phyloP scores from a whole-genome alignment of 2,797 vertebrate genomes.

The Liasis olivaceus region DNA sequence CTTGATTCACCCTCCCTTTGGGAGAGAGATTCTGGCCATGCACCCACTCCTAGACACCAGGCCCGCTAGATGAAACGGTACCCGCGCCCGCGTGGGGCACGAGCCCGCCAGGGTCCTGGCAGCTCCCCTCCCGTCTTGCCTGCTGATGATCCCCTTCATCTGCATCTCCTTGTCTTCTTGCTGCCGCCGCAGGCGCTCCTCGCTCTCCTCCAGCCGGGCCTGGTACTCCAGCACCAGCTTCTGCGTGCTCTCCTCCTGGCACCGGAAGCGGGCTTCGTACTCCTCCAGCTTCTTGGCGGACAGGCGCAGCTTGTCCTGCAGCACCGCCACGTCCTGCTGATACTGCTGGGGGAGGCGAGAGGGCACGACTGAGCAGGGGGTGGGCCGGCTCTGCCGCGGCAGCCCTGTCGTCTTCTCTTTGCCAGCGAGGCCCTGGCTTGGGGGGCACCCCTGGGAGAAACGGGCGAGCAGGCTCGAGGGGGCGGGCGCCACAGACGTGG shows the following conservation, averaged over 20 bases:
- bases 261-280: conserved; percentile 91
- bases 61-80: not conserved
- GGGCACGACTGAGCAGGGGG: conserved; percentile 11
- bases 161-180: conserved; percentile 98
- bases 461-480: not conserved
- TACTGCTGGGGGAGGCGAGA: conserved; percentile 74
- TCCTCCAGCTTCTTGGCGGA: conserved; percentile 97
- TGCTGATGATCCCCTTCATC: conserved; percentile 99
- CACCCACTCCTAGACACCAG: not conserved
- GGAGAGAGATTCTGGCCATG: not conserved
- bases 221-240: conserved; percentile 97
- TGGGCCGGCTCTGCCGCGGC: not conserved
- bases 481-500: not conserved
- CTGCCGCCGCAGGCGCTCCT: conserved; percentile 91
- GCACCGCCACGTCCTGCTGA: conserved; percentile 90
- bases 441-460: not conserved
- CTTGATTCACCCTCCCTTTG: not conserved
- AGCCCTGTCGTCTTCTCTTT: not conserved
- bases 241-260: conserved; percentile 95
- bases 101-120: no score
- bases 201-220: conserved; percentile 93
- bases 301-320: conserved; percentile 93
- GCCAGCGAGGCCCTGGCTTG: not conserved
- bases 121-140: conserved; percentile 69
- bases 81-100: not conserved